Evolutionary conservation across 2,113 vertebrate genomes (phyloP), one percentile per base, ranked within the genome.

Genomic region (Monopterus albus): DNA sequence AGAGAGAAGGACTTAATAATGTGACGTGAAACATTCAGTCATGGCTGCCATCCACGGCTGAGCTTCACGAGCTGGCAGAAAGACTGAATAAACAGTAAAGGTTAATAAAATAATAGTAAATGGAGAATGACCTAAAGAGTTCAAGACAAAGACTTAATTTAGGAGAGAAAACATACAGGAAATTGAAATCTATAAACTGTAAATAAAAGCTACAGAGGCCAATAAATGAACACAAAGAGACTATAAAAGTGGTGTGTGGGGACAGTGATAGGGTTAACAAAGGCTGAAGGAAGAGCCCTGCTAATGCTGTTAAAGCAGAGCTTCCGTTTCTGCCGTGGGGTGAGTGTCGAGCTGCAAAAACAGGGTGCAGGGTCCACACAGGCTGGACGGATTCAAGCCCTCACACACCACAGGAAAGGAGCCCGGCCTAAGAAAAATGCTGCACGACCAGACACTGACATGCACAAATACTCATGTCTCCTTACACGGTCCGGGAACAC

Each of bases 321-420:
- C 72, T 86, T 90, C 85, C 77, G 71, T 63, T 77, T 38, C 43
- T 70, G 79, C 75, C 50, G 43, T 36, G 7, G 78, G 72, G 39
- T 9, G 25, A 76, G 65, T 7, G 53, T 29, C 20, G 74, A 71
- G 73, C 42, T 23, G 57, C 43, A 64, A 70, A 79, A 81, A 69
- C 61, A 67, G 84, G 77, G 81, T 11, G 69, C 53, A 28, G 72
- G 73, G 76, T 74, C 76, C 66, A 75, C 67, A 60, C 69, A 75
- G 23, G 63, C 66, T 49, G 81, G 62, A 69, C 64, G 17, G 18
- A 66, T 15, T 56, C 42, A 6, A 53, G 57, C 73, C 53, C 76
- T 52, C 52, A 36, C 53, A 74, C 75, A 47, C 40, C 60, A 75
- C 57, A 86, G 56, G 70, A 83, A 72, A 69, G 28, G 31, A 72